A percentile compares a stretch with the other conserved stretches of the same genome.
Evolutionary conservation across 92 coral and sea anemone genomes (phyloP).

Genomic region (Anthopleura xanthogrammica): DNA sequence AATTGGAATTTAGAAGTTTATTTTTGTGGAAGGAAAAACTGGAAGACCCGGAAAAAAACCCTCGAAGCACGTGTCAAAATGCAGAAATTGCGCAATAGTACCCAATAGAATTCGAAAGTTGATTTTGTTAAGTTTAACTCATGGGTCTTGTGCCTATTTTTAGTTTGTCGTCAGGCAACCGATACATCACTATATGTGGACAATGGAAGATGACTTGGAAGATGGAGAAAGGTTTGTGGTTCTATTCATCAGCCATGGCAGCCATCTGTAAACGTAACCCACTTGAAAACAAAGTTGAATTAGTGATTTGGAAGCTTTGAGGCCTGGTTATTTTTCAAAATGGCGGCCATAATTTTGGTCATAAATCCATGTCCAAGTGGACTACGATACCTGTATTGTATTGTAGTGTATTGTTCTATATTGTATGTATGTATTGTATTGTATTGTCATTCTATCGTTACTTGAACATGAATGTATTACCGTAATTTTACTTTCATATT

Average conservation of each 20-base stretch:
- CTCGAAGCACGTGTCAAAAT: too few relatives aligned
- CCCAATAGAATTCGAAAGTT: too few relatives aligned
- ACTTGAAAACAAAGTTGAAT: not conserved
- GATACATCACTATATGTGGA: not conserved
- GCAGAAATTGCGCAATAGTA: too few relatives aligned
- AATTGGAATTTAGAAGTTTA: too few relatives aligned
- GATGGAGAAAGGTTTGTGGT: conserved; percentile 4
- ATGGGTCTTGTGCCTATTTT: not conserved
- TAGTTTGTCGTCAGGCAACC: conserved; percentile 1
- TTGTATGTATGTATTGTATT: too few relatives aligned
- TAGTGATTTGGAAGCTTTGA: not conserved
- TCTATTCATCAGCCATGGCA: not conserved
- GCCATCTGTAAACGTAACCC: not conserved
- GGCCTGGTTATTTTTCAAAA: conserved; percentile 11
- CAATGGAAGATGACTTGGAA: not conserved
- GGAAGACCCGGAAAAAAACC: too few relatives aligned
- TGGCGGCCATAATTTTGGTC: not conserved
- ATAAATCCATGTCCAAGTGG: too few relatives aligned
- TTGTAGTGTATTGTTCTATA: too few relatives aligned
- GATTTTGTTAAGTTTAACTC: not conserved
- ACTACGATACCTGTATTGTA: too few relatives aligned
- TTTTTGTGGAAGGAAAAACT: too few relatives aligned
- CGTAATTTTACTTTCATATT: not conserved
- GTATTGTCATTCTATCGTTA: too few relatives aligned
- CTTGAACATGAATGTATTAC: too few relatives aligned